These are phyloP conservation scores for Venusia cambrica DNA, from an alignment of 2,888 invertebrate genomes.

Conservation along the genomic window DNA sequence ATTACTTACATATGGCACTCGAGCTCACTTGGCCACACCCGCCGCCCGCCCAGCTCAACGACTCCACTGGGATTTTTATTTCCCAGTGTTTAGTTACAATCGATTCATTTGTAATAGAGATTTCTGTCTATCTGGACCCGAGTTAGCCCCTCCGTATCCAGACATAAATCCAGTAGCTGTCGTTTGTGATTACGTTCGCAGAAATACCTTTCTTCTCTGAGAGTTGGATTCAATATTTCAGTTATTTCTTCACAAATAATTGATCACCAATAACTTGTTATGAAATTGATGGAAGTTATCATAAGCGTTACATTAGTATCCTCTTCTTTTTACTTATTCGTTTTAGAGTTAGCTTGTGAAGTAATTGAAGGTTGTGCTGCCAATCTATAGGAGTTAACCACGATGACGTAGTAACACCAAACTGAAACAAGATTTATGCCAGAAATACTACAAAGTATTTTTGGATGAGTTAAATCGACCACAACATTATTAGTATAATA, in stretches of 20 bases:
- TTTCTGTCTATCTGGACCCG: slow-evolving; percentile 12
- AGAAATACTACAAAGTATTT: too few relatives aligned
- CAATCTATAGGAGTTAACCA: too few relatives aligned
- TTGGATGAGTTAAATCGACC: too few relatives aligned
- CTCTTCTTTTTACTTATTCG: too few relatives aligned
- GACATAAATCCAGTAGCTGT: slow-evolving; percentile 9
- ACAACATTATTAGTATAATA: too few relatives aligned
- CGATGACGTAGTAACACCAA: too few relatives aligned
- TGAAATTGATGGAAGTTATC: too few relatives aligned
- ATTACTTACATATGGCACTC: slow-evolving; percentile 59
- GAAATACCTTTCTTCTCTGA: slow-evolving; percentile 6
- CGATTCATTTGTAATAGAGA: slow-evolving; percentile 19
- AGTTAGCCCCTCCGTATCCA: slow-evolving; percentile 9
- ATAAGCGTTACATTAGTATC: too few relatives aligned
- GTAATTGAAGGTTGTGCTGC: too few relatives aligned
- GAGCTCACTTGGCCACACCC: slow-evolving; percentile 21
- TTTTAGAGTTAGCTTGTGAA: too few relatives aligned
- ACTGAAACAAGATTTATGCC: too few relatives aligned
- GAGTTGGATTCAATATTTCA: slow-evolving; percentile 3
- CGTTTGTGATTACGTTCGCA: slow-evolving; percentile 15
- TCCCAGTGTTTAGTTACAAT: slow-evolving; percentile 16
- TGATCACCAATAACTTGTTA: too few relatives aligned
- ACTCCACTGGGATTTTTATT: slow-evolving; percentile 15
- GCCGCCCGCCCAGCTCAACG: slow-evolving; percentile 5
- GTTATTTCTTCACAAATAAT: neutral